phyloP scores from a whole-genome alignment of 2,797 vertebrate genomes.

The Pitangus sulphuratus region DNA sequence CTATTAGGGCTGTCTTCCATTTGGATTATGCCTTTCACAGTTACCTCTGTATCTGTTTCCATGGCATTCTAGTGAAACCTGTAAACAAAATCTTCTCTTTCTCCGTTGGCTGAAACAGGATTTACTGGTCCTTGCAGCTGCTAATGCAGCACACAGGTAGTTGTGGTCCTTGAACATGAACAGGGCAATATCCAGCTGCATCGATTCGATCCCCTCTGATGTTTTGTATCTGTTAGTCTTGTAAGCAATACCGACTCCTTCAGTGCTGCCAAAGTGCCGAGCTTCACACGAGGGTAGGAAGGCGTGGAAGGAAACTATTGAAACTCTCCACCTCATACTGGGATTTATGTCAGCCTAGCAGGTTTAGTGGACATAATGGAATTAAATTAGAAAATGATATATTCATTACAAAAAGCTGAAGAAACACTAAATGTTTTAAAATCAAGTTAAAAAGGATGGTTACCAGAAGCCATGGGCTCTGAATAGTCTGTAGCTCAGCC shows the following conservation, averaged over 20 bases:
- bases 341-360: background rate
- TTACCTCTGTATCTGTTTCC: slow-evolving; percentile 59
- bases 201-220: background rate
- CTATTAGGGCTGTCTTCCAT: slow-evolving; percentile 4
- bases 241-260: background rate
- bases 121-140: background rate
- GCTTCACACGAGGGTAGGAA: background rate
- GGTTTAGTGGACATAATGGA: background rate
- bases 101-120: background rate
- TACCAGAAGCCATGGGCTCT: background rate
- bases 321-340: background rate
- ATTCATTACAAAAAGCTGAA: background rate
- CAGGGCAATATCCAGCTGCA: background rate
- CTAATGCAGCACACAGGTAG: background rate
- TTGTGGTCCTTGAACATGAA: background rate
- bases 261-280: background rate
- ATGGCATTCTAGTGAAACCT: slow-evolving; percentile 49
- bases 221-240: background rate
- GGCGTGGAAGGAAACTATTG: background rate
- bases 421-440: background rate
- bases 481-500: background rate
- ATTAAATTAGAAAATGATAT: background rate
- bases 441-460: background rate
- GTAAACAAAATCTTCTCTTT: slow-evolving; percentile 46
- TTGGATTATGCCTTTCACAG: slow-evolving; percentile 16